These are phyloP conservation scores for Huso huso DNA, from an alignment of 2,797 vertebrate species.

Conservation along the genomic window DNA sequence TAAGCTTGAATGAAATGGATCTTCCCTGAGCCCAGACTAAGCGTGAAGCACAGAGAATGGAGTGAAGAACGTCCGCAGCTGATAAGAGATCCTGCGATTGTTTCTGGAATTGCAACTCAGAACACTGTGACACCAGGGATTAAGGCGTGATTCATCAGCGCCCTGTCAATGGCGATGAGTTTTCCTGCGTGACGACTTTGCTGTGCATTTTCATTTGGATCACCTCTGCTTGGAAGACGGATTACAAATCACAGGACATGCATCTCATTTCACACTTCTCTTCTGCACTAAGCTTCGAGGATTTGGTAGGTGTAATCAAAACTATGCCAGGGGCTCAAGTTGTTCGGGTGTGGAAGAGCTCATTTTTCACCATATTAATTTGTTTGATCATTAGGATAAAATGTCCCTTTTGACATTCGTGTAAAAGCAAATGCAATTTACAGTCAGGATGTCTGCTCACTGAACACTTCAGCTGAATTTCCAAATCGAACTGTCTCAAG, in stretches of 20 bases:
- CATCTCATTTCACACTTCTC: conserved; percentile 15
- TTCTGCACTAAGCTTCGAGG: conserved; percentile 25
- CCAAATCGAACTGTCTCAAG: too few relatives aligned
- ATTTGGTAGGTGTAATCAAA: conserved; percentile 14
- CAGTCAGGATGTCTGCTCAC: conserved; percentile 23
- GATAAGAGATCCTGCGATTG: background rate
- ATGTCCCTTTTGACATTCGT: conserved; percentile 43
- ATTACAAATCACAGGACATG: background rate
- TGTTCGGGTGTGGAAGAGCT: background rate
- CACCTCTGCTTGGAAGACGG: background rate
- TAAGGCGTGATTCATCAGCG: background rate
- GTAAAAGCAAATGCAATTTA: conserved; percentile 23
- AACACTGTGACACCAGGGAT: background rate
- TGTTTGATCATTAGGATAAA: conserved; percentile 29
- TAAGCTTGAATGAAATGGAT: background rate
- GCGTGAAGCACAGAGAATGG: background rate
- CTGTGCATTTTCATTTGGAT: background rate
- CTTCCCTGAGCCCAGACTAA: background rate
- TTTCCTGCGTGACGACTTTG: background rate
- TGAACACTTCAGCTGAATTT: too few relatives aligned
- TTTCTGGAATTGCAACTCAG: background rate
- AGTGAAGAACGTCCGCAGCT: background rate
- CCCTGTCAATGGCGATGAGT: background rate
- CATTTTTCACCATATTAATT: conserved; percentile 3
- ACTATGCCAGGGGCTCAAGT: conserved; percentile 10